Conservation (phyloP, 2,113 vertebrate genomes). For the Rhodinocichla rosea region DNA sequence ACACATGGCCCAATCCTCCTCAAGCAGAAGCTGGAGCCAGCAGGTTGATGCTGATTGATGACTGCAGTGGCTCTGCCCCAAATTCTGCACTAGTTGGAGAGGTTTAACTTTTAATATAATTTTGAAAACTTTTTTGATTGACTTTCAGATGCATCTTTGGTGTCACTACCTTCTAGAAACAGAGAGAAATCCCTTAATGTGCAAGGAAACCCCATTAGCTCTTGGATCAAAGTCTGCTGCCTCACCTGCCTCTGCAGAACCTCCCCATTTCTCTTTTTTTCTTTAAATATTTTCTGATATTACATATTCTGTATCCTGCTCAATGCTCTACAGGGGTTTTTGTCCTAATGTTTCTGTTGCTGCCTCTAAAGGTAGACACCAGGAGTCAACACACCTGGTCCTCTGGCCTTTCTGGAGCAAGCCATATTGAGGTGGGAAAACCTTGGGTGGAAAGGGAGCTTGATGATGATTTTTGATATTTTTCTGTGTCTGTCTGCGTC, state of each 20-base stretch:
- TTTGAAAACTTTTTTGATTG: neutral
- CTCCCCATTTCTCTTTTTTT: neutral
- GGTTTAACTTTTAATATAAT: neutral
- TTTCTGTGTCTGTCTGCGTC: neutral
- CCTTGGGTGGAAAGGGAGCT: neutral
- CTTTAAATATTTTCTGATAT: neutral
- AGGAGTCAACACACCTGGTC: neutral
- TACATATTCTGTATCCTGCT: neutral
- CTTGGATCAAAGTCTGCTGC: neutral
- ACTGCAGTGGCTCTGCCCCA: constrained; percentile 27
- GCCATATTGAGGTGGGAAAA: neutral
- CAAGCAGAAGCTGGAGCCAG: neutral
- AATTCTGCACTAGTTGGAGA: constrained; percentile 19
- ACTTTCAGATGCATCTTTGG: neutral
- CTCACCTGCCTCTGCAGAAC: neutral
- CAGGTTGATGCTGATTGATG: constrained; percentile 13
- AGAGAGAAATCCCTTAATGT: neutral
- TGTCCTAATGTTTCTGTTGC: neutral
- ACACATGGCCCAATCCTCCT: neutral
- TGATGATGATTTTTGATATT: neutral
- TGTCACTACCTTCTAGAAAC: neutral
- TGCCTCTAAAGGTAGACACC: neutral
- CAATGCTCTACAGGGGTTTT: neutral
- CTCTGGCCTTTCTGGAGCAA: neutral
- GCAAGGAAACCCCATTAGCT: neutral